A percentile compares a stretch with the other conserved stretches of the same genome.
Conservation (phyloP, 1,140 invertebrate species). For the Euura saliciscinereae region DNA sequence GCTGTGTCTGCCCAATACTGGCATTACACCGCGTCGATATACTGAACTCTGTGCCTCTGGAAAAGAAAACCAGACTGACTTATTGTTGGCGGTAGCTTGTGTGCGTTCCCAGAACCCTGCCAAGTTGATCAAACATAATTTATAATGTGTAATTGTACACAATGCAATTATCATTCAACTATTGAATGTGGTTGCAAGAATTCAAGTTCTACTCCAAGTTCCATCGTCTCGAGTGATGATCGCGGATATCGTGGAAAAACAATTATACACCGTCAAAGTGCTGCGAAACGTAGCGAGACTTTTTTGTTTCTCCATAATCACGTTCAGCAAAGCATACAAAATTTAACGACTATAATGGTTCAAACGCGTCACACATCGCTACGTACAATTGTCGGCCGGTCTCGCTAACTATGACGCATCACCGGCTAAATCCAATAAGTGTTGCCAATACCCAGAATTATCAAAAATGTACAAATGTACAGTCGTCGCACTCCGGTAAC, state of each 20-base stretch:
- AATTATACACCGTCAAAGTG: no score
- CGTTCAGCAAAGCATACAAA: no score
- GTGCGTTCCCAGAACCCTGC: constrained; percentile 32
- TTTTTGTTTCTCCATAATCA: no score
- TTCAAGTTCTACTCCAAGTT: no score
- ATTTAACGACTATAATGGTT: neutral
- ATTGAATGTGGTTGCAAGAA: no score
- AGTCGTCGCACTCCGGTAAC: neutral
- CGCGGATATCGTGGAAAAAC: no score
- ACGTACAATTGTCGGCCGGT: constrained; percentile 14
- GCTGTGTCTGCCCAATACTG: constrained; percentile 55
- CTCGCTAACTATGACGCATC: constrained; percentile 41
- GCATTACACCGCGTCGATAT: constrained; percentile 51
- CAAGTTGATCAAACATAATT: neutral
- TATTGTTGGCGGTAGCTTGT: constrained; percentile 43
- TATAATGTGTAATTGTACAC: neutral
- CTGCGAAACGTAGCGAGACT: no score
- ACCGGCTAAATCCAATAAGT: constrained; percentile 52
- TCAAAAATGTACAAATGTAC: neutral
- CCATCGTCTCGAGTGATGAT: no score
- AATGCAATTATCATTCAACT: neutral
- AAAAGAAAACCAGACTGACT: constrained; percentile 57
- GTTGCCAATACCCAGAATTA: constrained; percentile 49
- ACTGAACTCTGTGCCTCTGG: constrained; percentile 53
- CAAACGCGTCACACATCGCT: constrained; percentile 15